These are phyloP conservation scores for Trichogramma pretiosum DNA, from an alignment of 1,140 invertebrate genomes.

Conservation along the genomic window DNA sequence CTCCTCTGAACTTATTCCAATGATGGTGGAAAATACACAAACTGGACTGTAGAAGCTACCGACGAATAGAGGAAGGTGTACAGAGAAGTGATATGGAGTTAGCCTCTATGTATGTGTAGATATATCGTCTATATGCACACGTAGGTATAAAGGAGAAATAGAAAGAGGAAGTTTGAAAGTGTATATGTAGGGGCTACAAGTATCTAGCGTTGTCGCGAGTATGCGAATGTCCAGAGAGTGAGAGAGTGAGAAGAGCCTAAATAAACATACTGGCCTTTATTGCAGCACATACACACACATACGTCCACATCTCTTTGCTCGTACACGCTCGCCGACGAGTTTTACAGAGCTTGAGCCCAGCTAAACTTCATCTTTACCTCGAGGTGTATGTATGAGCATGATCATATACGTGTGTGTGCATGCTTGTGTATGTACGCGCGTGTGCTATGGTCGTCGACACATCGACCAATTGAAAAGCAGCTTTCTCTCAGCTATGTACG, in stretches of 20 bases:
- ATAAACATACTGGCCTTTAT: constrained; percentile 44
- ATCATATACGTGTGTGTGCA: too few species aligned
- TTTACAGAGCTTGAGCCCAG: too few species aligned
- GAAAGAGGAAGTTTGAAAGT: constrained; percentile 22
- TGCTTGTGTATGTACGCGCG: constrained; percentile 24
- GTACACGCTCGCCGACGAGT: not conserved
- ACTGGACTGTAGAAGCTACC: not conserved
- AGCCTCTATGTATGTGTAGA: not conserved
- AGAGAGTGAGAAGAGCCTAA: constrained; percentile 37
- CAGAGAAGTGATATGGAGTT: not conserved
- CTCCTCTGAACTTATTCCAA: too few species aligned
- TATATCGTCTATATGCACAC: not conserved
- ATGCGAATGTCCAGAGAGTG: constrained; percentile 5
- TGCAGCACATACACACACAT: constrained; percentile 25
- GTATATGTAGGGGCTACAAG: constrained; percentile 19
- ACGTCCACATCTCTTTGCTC: constrained; percentile 26
- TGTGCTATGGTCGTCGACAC: constrained; percentile 25
- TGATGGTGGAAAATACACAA: too few species aligned
- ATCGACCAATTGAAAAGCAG: constrained; percentile 27
- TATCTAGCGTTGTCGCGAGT: constrained; percentile 14
- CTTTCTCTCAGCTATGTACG: constrained; percentile 9
- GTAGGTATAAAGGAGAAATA: not conserved
- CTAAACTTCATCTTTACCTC: constrained; percentile 15
- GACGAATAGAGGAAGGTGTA: not conserved
- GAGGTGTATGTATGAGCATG: too few species aligned